Evolutionary conservation across 2,888 invertebrate species (phyloP).

Genomic region (Sarcophaga caerulescens): DNA sequence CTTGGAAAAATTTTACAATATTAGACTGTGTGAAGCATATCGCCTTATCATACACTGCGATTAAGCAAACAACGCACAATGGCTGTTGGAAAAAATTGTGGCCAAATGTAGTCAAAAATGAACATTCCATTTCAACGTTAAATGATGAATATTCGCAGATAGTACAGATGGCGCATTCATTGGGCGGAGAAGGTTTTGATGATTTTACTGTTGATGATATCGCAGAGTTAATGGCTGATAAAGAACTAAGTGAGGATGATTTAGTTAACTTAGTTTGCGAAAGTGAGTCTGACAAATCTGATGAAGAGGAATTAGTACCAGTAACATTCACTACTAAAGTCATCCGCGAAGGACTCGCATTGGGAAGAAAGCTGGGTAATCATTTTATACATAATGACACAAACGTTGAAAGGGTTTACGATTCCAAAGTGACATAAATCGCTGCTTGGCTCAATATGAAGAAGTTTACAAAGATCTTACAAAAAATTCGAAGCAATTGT

Average conservation of each 20-base stretch:
- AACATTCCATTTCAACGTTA: background rate
- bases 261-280: slow-evolving; percentile 9
- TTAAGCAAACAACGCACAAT: background rate
- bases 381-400: background rate
- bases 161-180: slow-evolving; percentile 14
- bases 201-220: slow-evolving; percentile 37
- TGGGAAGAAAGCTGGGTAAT: background rate
- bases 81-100: background rate
- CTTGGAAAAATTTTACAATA: too few species aligned
- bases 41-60: background rate
- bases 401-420: too few species aligned
- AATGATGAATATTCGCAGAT: slow-evolving; percentile 26
- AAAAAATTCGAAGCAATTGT: too few species aligned
- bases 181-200: slow-evolving; percentile 22
- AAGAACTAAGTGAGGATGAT: slow-evolving; percentile 27
- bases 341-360: slow-evolving; percentile 16
- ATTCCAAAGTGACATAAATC: too few species aligned
- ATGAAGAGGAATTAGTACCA: slow-evolving; percentile 6
- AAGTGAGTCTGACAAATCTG: slow-evolving; percentile 8
- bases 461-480: too few species aligned
- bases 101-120: slow-evolving; percentile 8
- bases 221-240: slow-evolving; percentile 24
- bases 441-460: too few species aligned
- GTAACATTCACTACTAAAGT: slow-evolving; percentile 15
- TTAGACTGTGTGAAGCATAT: too few species aligned